A percentile compares a stretch with the other conserved stretches of the same genome.
Evolutionary conservation across 2,797 vertebrate species (phyloP).

Genomic region (Pseudotriccus pelzelni): DNA sequence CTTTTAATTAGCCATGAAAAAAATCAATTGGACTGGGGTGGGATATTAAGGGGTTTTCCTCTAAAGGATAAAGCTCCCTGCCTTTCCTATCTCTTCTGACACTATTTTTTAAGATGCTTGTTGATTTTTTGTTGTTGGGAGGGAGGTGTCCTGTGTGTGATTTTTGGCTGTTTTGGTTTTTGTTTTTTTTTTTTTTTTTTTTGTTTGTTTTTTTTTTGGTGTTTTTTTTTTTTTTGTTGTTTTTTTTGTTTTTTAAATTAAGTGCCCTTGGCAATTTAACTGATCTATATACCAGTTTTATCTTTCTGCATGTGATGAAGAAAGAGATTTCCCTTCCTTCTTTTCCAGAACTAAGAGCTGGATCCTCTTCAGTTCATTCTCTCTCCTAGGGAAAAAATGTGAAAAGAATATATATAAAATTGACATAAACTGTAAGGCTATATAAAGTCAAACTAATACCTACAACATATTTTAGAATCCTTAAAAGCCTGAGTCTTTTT

Average conservation of each 20-base stretch:
- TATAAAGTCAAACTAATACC: background rate
- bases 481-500: background rate
- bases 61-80: background rate
- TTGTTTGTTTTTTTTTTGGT: background rate
- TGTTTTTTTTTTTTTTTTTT: background rate
- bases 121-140: background rate
- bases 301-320: background rate
- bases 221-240: background rate
- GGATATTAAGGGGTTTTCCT: background rate
- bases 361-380: background rate
- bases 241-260: background rate
- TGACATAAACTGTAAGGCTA: background rate
- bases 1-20: slow-evolving; percentile 18
- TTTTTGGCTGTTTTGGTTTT: background rate
- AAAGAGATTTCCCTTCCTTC: background rate
- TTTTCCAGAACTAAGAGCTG: background rate
- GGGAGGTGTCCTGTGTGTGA: too few relatives aligned
- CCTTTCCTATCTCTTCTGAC: background rate
- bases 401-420: background rate
- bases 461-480: background rate
- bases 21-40: background rate
- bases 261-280: background rate
- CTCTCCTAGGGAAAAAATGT: background rate
- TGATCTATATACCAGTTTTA: background rate
- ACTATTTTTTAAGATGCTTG: background rate